These are phyloP conservation scores for Vireo griseus DNA, from an alignment of 2,797 vertebrate species.

Conservation along the genomic window DNA sequence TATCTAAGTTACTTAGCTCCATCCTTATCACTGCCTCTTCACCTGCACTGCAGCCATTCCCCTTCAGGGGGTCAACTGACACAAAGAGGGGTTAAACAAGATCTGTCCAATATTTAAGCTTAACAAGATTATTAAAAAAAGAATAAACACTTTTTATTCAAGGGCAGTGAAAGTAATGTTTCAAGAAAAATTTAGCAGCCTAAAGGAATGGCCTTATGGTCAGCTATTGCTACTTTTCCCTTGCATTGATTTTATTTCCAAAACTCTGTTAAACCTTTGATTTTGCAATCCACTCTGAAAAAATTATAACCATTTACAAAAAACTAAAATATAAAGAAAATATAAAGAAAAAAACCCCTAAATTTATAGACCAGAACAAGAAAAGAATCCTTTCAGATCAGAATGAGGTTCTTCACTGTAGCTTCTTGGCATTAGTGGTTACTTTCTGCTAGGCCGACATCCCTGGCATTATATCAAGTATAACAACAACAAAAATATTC, in stretches of 20 bases:
- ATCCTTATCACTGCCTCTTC: background rate
- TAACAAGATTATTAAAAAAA: background rate
- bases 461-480: background rate
- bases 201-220: background rate
- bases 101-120: background rate
- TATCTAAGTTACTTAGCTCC: background rate
- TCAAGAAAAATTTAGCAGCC: background rate
- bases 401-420: background rate
- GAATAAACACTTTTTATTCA: background rate
- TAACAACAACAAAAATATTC: background rate
- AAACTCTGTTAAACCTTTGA: background rate
- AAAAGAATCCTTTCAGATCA: background rate
- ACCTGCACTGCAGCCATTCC: background rate
- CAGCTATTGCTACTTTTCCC: background rate
- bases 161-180: background rate
- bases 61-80: background rate
- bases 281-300: background rate
- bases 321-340: background rate
- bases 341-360: background rate
- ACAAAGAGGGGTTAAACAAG: background rate
- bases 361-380: background rate
- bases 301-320: background rate
- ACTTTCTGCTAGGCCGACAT: background rate
- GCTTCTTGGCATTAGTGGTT: background rate
- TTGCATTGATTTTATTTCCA: background rate